Percentiles rank a stretch among this genome's conserved stretches.
phyloP scores from a whole-genome alignment of 1,140 invertebrate species.

The Lordiphosa collinella region DNA sequence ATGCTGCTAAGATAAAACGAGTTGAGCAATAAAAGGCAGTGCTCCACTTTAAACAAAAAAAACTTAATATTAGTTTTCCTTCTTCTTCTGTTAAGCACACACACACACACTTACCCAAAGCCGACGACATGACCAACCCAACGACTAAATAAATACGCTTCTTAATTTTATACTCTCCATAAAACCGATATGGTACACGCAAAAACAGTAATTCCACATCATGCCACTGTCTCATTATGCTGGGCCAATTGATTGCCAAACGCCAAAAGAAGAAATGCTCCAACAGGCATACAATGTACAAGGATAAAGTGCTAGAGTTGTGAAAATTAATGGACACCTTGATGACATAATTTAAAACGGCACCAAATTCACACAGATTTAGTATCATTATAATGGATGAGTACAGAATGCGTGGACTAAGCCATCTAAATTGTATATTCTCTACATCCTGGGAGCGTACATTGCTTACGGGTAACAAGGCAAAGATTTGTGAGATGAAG shows the following conservation, averaged over 20 bases:
- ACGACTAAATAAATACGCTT: slow-evolving; percentile 58
- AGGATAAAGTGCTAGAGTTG: slow-evolving; percentile 52
- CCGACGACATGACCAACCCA: slow-evolving; percentile 48
- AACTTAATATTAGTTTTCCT: no score
- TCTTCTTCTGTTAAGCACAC: no score
- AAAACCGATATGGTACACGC: slow-evolving; percentile 60
- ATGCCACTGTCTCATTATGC: slow-evolving; percentile 56
- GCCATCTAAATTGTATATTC: slow-evolving; percentile 48
- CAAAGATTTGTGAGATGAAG: slow-evolving; percentile 67
- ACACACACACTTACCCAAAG: slow-evolving; percentile 33
- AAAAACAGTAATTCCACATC: slow-evolving; percentile 63
- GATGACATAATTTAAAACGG: slow-evolving; percentile 46
- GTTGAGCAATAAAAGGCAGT: slow-evolving; percentile 53
- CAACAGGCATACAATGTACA: slow-evolving; percentile 64
- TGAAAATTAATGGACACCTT: slow-evolving; percentile 57
- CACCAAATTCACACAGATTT: slow-evolving; percentile 52
- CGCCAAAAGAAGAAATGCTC: slow-evolving; percentile 72
- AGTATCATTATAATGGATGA: slow-evolving; percentile 40
- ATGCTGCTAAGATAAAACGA: slow-evolving; percentile 61
- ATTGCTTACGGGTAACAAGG: slow-evolving; percentile 57
- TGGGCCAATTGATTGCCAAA: slow-evolving; percentile 61
- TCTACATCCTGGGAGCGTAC: slow-evolving; percentile 30
- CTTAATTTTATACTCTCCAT: slow-evolving; percentile 62
- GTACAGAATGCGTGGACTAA: slow-evolving; percentile 43
- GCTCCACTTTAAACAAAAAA: slow-evolving; percentile 43